Evolutionary conservation across 2,888 invertebrate genomes (phyloP).

Genomic region (Thecocarcelia acutangulata): DNA sequence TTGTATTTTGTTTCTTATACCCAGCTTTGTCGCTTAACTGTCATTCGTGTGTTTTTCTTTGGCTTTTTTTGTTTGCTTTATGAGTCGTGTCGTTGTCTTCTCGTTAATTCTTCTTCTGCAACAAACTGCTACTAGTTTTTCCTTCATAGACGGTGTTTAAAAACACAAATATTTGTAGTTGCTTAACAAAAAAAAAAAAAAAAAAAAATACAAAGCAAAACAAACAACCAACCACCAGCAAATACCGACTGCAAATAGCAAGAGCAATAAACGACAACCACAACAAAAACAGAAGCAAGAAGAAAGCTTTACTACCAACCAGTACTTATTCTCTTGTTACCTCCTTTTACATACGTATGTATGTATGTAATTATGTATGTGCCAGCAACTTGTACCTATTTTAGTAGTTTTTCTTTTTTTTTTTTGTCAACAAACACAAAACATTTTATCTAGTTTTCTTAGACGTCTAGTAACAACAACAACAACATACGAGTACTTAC

Average conservation of each 20-base stretch:
- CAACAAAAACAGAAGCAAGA: constrained; percentile 20
- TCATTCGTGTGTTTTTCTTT: constrained; percentile 1
- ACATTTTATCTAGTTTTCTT: constrained; percentile 62
- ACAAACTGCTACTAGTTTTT: constrained; percentile 29
- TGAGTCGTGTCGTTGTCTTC: constrained; percentile 23
- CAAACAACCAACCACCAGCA: constrained; percentile 19
- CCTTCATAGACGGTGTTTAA: constrained; percentile 13
- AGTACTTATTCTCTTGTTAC: constrained; percentile 48
- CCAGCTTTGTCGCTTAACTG: constrained; percentile 12
- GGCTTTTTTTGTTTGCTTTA: constrained; percentile 8
- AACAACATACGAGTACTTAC: background rate
- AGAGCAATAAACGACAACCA: constrained; percentile 19
- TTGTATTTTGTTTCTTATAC: constrained; percentile 13
- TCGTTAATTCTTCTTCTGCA: constrained; percentile 20
- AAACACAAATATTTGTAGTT: constrained; percentile 13
- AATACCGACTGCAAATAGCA: constrained; percentile 23
- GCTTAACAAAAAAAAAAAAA: constrained; percentile 19
- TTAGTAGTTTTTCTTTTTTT: constrained; percentile 26
- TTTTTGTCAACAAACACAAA: constrained; percentile 36
- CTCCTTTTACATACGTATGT: too few species aligned
- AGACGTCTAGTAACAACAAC: constrained; percentile 32
- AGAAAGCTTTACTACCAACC: constrained; percentile 33
- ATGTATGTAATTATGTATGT: too few species aligned
- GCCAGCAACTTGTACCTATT: constrained; percentile 58
- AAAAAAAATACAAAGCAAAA: constrained; percentile 18